Percentiles rank a stretch among this genome's conserved stretches.
Conservation (phyloP, 1,140 invertebrate species). For the Macrotrachela quadricornifera region DNA sequence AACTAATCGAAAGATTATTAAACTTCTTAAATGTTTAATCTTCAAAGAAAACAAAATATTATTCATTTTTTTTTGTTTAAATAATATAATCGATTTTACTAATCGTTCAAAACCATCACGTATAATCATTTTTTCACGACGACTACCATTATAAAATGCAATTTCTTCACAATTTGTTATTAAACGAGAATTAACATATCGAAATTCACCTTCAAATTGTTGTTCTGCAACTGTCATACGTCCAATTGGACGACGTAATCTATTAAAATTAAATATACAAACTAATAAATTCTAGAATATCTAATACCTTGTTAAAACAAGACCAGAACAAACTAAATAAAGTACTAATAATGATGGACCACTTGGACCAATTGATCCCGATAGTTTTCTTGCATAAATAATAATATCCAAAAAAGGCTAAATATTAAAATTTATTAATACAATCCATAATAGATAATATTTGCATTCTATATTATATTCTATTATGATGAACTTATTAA, state of each 20-base stretch:
- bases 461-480: too few relatives aligned
- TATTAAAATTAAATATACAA: constrained; percentile 9
- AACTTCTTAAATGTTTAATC: constrained; percentile 56
- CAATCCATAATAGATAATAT: too few relatives aligned
- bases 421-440: constrained; percentile 13
- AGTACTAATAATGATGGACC: constrained; percentile 61
- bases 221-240: constrained; percentile 75
- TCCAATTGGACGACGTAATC: constrained; percentile 57
- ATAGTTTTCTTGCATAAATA: constrained; percentile 72
- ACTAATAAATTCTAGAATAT: neutral
- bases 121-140: constrained; percentile 63
- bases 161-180: constrained; percentile 95
- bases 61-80: neutral
- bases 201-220: constrained; percentile 84
- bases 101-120: constrained; percentile 68
- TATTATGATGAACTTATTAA: too few relatives aligned
- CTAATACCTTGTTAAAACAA: constrained; percentile 28
- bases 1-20: constrained; percentile 66
- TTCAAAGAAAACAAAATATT: constrained; percentile 23
- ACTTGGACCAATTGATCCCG: constrained; percentile 55
- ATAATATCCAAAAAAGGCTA: constrained; percentile 69
- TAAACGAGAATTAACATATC: constrained; percentile 79
- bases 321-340: constrained; percentile 61
- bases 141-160: constrained; percentile 82
- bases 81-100: constrained; percentile 33